Conservation (phyloP, 2,888 invertebrate species). For the Pasiphila rectangulata region DNA sequence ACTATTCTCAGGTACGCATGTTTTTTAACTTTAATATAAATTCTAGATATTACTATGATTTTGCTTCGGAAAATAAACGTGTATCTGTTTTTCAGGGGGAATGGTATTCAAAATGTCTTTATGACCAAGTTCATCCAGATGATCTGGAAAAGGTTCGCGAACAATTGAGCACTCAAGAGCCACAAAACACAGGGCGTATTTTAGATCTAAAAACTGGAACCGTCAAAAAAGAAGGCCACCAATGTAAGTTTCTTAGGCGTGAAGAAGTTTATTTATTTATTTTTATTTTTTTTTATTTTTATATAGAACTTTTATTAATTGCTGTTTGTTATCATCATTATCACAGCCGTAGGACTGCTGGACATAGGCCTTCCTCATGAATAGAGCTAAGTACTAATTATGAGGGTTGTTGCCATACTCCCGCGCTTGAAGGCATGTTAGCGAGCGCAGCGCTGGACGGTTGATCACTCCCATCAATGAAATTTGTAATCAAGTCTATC, state of each 20-base stretch:
- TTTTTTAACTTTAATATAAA: not conserved
- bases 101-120: slow-evolving; percentile 98
- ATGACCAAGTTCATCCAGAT: slow-evolving; percentile 98
- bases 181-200: slow-evolving; percentile 96
- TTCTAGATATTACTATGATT: too few species aligned
- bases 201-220: slow-evolving; percentile 99
- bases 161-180: slow-evolving; percentile 97
- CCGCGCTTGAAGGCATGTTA: too few species aligned
- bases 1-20: slow-evolving; percentile 91
- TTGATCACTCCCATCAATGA: too few species aligned
- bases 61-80: not conserved
- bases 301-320: too few species aligned
- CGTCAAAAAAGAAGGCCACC: slow-evolving; percentile 99
- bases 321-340: too few species aligned
- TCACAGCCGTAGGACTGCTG: too few species aligned
- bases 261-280: not conserved
- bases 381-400: too few species aligned
- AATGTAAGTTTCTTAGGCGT: slow-evolving; percentile 84
- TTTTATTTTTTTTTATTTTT: not conserved
- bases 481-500: too few species aligned
- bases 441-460: too few species aligned
- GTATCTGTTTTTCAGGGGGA: slow-evolving; percentile 84
- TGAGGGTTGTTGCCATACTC: too few species aligned
- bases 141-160: slow-evolving; percentile 98
- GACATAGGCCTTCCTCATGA: too few species aligned